Conservation (phyloP, 2,797 vertebrate genomes). For the Halcyon chelicuti region DNA sequence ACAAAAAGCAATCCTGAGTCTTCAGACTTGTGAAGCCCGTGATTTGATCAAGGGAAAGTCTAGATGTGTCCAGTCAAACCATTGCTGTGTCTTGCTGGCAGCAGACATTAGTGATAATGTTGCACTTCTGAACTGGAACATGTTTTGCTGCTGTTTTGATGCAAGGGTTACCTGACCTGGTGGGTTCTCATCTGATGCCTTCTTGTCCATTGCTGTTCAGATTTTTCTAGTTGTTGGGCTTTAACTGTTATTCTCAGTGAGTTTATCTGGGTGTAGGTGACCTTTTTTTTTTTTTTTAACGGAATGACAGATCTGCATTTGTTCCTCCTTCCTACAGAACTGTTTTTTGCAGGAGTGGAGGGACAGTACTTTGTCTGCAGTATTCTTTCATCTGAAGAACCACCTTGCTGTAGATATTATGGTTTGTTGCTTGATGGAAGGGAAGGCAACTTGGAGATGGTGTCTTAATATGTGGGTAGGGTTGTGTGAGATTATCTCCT, state of each 20-base stretch:
- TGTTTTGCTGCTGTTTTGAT: not conserved
- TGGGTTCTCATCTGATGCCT: not conserved
- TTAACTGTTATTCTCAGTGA: not conserved
- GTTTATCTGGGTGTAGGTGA: not conserved
- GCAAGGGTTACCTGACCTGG: not conserved
- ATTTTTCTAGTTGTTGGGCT: not conserved
- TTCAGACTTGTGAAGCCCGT: not conserved
- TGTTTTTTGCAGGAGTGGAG: not conserved
- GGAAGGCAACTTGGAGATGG: not conserved
- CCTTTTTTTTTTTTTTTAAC: not conserved
- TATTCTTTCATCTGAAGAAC: not conserved
- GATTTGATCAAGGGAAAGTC: not conserved
- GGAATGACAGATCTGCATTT: not conserved
- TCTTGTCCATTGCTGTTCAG: not conserved
- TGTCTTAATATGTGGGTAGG: not conserved
- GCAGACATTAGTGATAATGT: not conserved
- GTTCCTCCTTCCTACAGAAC: not conserved
- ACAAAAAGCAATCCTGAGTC: not conserved
- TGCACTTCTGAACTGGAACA: not conserved
- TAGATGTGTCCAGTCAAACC: not conserved
- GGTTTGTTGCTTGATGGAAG: not conserved
- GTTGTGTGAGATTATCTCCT: not conserved
- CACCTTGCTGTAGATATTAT: not conserved
- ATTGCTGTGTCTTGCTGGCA: not conserved
- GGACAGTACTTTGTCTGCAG: not conserved